A percentile compares a stretch with the other conserved stretches of the same genome.
These are phyloP conservation scores for Rhadinocentrus ornatus DNA, from an alignment of 2,797 vertebrate species.

Conservation along the genomic window DNA sequence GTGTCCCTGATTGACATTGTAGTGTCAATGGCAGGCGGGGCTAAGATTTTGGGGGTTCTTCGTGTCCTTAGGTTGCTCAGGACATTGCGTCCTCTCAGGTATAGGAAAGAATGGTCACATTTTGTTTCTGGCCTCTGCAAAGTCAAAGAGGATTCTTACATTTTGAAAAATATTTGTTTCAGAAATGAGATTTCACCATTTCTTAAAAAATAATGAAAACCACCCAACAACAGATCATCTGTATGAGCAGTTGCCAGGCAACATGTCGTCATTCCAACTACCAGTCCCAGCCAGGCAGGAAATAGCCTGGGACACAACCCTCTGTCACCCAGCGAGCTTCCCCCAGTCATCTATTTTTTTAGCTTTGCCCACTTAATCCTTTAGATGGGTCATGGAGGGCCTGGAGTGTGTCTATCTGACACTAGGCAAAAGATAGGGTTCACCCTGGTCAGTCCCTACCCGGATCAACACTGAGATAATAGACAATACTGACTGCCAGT, in stretches of 20 bases:
- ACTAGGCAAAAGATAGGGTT: constrained; percentile 4
- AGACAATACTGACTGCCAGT: neutral
- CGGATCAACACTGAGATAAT: neutral
- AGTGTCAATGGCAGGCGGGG: constrained; percentile 95
- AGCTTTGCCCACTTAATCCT: constrained; percentile 15
- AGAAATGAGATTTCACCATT: neutral
- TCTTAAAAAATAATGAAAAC: neutral
- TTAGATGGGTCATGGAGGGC: neutral
- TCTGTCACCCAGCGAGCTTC: constrained; percentile 2
- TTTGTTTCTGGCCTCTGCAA: neutral
- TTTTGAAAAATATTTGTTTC: neutral
- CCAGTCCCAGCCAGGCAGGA: constrained; percentile 15
- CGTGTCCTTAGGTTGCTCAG: constrained; percentile 92
- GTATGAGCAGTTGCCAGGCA: constrained; percentile 26
- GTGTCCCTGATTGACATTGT: constrained; percentile 97
- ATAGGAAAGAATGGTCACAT: constrained; percentile 10
- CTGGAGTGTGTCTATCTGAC: constrained; percentile 4
- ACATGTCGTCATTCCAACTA: constrained; percentile 7
- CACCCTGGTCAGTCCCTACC: constrained; percentile 1
- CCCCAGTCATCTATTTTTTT: constrained; percentile 11
- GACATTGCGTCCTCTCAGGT: constrained; percentile 96
- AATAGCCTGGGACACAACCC: constrained; percentile 19
- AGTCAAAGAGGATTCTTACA: neutral
- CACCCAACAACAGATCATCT: constrained; percentile 1
- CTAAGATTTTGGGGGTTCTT: constrained; percentile 96